Evolutionary conservation across 2,113 vertebrate species (phyloP).

Genomic region (Amazona vittata): DNA sequence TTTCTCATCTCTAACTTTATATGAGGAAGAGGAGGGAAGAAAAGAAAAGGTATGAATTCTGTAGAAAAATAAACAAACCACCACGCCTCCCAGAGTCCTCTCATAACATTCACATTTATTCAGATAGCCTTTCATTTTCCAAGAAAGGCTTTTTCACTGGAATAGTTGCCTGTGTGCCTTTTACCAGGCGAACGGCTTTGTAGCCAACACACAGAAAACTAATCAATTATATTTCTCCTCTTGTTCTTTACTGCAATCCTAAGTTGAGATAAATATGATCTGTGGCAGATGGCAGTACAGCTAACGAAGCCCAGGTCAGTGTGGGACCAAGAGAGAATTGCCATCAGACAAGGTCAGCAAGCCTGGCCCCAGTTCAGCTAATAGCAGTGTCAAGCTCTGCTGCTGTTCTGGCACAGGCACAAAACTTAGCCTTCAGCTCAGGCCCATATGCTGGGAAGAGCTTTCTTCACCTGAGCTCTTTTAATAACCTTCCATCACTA

Average conservation of each 20-base stretch:
- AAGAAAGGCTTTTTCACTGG: neutral
- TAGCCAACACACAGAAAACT: neutral
- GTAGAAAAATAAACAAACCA: neutral
- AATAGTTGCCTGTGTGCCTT: neutral
- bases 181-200: neutral
- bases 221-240: constrained; percentile 10
- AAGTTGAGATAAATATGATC: constrained; percentile 3
- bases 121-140: neutral
- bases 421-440: neutral
- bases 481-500: constrained; percentile 55
- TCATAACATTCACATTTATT: neutral
- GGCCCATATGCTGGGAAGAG: constrained; percentile 34
- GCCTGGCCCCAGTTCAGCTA: constrained; percentile 2
- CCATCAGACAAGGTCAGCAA: constrained; percentile 3
- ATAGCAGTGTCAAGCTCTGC: neutral
- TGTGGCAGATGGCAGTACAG: constrained; percentile 38
- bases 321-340: neutral
- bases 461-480: constrained; percentile 55
- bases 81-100: neutral
- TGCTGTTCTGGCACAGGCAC: neutral
- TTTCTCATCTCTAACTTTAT: neutral
- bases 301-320: constrained; percentile 37
- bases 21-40: accelerated
- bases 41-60: neutral
- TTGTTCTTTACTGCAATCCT: neutral